A percentile compares a stretch with the other conserved stretches of the same genome.
Conservation (phyloP, 2,888 invertebrate species). For the Theristus sp. region DNA sequence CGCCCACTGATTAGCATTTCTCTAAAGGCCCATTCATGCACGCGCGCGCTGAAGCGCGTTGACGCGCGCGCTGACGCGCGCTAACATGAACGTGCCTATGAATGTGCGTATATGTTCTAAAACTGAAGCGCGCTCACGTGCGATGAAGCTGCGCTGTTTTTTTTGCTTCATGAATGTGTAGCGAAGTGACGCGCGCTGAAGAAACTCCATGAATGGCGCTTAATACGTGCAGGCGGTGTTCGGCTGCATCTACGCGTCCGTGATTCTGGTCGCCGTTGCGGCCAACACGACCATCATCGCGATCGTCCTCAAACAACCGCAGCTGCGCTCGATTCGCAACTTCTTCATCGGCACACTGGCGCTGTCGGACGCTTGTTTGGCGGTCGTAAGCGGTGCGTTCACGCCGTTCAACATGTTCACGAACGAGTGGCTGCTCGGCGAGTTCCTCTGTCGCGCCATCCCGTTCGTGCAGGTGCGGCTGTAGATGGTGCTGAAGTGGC, state of each 20-base stretch:
- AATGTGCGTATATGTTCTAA: too few species aligned
- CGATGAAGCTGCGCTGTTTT: too few species aligned
- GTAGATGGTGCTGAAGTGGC: too few species aligned
- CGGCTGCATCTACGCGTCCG: background rate
- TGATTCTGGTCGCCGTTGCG: background rate
- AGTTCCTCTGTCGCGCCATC: background rate
- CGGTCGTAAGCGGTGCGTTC: background rate
- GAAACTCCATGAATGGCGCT: too few species aligned
- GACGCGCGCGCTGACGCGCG: too few species aligned
- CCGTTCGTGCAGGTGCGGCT: background rate
- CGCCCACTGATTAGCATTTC: too few species aligned
- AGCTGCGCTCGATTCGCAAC: background rate
- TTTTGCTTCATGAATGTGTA: too few species aligned
- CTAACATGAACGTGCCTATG: too few species aligned
- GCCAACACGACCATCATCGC: background rate
- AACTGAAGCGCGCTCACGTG: too few species aligned
- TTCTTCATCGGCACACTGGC: background rate
- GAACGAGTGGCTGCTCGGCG: background rate
- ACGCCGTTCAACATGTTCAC: background rate
- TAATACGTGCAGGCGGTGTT: background rate
- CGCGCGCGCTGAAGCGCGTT: too few species aligned
- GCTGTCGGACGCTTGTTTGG: background rate
- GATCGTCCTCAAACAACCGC: background rate
- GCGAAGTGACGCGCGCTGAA: too few species aligned
- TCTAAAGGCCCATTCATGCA: too few species aligned